Conservation (phyloP, 2,113 vertebrate species). For the Neolamprologus fasciatus region DNA sequence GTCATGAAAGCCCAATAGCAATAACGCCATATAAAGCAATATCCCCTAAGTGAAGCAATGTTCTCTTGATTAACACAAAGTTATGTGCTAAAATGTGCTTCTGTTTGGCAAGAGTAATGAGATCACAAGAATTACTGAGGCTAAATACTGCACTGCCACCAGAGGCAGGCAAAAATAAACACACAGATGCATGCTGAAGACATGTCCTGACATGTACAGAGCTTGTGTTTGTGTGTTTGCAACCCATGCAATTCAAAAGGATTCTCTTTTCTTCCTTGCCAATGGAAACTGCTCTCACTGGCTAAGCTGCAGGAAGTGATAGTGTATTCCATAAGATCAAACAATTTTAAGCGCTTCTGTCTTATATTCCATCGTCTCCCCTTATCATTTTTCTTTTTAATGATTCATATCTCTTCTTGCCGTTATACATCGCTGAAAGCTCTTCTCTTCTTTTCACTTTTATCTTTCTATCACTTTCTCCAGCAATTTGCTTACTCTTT, state of each 20-base stretch:
- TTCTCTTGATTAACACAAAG: background rate
- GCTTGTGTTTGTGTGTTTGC: background rate
- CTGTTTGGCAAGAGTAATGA: background rate
- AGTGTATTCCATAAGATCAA: background rate
- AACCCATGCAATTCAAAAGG: background rate
- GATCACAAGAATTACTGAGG: background rate
- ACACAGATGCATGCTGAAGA: background rate
- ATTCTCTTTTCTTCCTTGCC: background rate
- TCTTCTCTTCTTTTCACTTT: background rate
- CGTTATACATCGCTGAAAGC: background rate
- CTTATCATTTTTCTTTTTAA: background rate
- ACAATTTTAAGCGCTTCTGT: background rate
- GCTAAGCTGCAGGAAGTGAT: background rate
- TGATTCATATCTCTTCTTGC: background rate
- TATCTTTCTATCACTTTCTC: background rate
- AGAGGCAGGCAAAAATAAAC: background rate
- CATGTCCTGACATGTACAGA: conserved; percentile 15
- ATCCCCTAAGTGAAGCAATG: background rate
- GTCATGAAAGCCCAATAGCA: background rate
- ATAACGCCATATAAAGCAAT: background rate
- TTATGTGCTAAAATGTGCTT: background rate
- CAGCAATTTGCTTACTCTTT: background rate
- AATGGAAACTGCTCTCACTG: background rate
- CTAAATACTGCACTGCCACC: background rate
- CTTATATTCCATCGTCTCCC: background rate